These are phyloP conservation scores for Zhengitettix transpicula DNA, from an alignment of 2,888 invertebrate genomes.

Conservation along the genomic window DNA sequence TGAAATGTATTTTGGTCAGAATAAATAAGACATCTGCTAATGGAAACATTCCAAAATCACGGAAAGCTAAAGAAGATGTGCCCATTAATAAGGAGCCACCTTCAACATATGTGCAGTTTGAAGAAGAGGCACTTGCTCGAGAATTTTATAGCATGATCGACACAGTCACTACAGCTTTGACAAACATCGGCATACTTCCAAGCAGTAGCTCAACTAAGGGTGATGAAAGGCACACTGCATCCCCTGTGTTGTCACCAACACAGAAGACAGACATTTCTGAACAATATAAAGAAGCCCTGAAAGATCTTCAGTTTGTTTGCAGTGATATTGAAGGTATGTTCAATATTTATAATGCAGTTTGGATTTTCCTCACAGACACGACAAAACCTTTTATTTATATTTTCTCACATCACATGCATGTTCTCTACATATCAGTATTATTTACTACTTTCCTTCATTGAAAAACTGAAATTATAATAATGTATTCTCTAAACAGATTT, in stretches of 20 bases:
- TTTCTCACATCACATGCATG: too few species aligned
- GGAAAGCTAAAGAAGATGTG: not conserved
- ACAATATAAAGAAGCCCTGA: slow-evolving; percentile 8
- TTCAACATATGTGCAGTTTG: not conserved
- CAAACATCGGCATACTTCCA: not conserved
- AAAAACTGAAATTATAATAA: too few species aligned
- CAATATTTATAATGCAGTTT: too few species aligned
- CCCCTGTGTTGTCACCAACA: too few species aligned
- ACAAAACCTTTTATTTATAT: too few species aligned
- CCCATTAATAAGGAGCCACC: not conserved
- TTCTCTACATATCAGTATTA: too few species aligned
- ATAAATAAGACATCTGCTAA: slow-evolving; percentile 4
- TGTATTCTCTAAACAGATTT: too few species aligned
- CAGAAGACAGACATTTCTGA: too few species aligned
- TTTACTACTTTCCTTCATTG: too few species aligned
- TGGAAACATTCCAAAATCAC: slow-evolving; percentile 1
- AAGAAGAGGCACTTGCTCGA: slow-evolving; percentile 8
- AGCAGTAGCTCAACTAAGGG: too few species aligned
- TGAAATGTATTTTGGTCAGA: slow-evolving; percentile 4
- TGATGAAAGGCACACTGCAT: too few species aligned
- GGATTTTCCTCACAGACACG: too few species aligned
- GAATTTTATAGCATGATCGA: slow-evolving; percentile 9
- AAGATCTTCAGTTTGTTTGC: slow-evolving; percentile 11
- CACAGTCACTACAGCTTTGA: slow-evolving; percentile 1
- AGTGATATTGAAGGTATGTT: slow-evolving; percentile 14